Percentiles rank a stretch among this genome's conserved stretches.
Conservation (phyloP, 2,888 invertebrate genomes). For the Sepioteuthis lessoniana region DNA sequence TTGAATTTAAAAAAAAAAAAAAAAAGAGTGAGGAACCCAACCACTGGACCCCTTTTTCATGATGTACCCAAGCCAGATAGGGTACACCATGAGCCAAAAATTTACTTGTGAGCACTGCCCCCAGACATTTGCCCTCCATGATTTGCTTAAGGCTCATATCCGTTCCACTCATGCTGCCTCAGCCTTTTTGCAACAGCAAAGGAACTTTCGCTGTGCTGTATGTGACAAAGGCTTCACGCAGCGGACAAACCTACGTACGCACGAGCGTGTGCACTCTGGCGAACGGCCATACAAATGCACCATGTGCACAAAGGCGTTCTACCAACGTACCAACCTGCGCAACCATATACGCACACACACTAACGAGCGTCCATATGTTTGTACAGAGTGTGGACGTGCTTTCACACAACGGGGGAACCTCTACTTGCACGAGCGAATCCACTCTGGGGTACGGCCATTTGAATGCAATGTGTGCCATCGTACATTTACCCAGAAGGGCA, state of each 20-base stretch:
- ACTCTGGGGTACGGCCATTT: slow-evolving; percentile 25
- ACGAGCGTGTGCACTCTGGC: slow-evolving; percentile 45
- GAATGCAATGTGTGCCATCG: slow-evolving; percentile 3
- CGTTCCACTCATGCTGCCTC: slow-evolving; percentile 36
- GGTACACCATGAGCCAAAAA: slow-evolving; percentile 34
- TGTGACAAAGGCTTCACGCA: slow-evolving; percentile 42
- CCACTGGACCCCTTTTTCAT: background rate
- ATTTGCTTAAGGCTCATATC: slow-evolving; percentile 25
- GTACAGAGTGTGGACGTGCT: slow-evolving; percentile 39
- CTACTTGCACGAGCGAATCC: slow-evolving; percentile 37
- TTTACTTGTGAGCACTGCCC: slow-evolving; percentile 25
- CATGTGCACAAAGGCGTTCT: slow-evolving; percentile 41
- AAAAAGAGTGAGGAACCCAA: no score
- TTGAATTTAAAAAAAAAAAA: no score
- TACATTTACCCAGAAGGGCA: slow-evolving; percentile 38
- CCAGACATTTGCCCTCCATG: background rate
- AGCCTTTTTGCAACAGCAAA: slow-evolving; percentile 23
- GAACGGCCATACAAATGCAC: slow-evolving; percentile 39
- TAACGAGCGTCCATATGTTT: slow-evolving; percentile 41
- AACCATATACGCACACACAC: slow-evolving; percentile 45
- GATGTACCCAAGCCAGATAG: slow-evolving; percentile 41
- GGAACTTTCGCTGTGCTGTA: background rate
- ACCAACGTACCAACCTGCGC: slow-evolving; percentile 45
- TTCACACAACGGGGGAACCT: slow-evolving; percentile 40
- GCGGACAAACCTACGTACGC: slow-evolving; percentile 45